These are phyloP conservation scores for Parapristionchus giblindavisi DNA, from an alignment of 2,888 invertebrate species.

Conservation along the genomic window DNA sequence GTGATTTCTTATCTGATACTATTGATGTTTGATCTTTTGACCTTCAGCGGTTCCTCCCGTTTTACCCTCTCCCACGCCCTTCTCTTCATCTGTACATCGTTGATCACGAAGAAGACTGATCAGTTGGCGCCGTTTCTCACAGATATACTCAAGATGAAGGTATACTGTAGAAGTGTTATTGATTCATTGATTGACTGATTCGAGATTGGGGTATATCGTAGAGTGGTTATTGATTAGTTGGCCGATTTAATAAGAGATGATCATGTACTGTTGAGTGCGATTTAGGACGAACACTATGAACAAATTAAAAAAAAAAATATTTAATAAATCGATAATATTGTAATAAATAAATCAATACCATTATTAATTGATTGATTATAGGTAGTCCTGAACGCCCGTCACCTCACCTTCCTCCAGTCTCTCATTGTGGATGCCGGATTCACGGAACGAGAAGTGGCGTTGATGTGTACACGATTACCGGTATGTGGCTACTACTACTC, in stretches of 20 bases:
- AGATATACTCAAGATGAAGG: conserved; percentile 40
- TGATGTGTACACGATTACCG: conserved; percentile 22
- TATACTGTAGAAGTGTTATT: no score
- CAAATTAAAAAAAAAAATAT: no score
- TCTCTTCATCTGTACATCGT: conserved; percentile 32
- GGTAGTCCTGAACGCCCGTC: conserved; percentile 3
- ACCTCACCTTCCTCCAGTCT: conserved; percentile 5
- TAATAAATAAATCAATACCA: no score
- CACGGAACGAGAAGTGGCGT: conserved; percentile 20
- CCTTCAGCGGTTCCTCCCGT: not conserved
- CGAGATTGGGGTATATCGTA: no score
- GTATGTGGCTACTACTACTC: no score
- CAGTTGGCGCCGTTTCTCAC: conserved; percentile 38
- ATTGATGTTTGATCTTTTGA: not conserved
- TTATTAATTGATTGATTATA: no score
- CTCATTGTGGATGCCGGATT: conserved; percentile 32
- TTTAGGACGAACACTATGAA: no score
- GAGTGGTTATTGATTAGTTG: no score
- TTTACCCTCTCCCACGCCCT: conserved; percentile 29
- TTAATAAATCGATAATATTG: no score
- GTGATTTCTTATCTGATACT: not conserved
- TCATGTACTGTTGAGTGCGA: no score
- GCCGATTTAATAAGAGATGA: no score
- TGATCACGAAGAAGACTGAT: conserved; percentile 34
- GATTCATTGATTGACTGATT: no score